phyloP scores from a whole-genome alignment of 2,797 vertebrate species.

The Columba guinea region DNA sequence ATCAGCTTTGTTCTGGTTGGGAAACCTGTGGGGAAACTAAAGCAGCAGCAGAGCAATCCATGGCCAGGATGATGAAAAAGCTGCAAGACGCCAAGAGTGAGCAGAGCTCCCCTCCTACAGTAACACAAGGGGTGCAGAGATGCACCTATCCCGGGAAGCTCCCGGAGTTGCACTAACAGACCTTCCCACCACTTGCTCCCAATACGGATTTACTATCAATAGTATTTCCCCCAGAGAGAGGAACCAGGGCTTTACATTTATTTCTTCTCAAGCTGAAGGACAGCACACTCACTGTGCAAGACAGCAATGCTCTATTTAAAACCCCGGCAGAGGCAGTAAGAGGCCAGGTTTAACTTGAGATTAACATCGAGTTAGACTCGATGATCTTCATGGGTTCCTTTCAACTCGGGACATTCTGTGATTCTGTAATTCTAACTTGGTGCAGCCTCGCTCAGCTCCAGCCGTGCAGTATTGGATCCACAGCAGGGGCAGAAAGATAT shows the following conservation, averaged over 20 bases:
- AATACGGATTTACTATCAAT: accelerated
- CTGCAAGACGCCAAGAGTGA: neutral
- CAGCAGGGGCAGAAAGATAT: accelerated
- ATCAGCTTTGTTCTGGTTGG: accelerated
- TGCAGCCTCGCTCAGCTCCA: neutral
- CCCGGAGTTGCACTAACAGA: neutral
- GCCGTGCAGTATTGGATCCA: accelerated
- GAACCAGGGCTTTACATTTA: neutral
- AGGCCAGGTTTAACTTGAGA: neutral
- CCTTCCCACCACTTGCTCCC: neutral
- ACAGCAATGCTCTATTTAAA: neutral
- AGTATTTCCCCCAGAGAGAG: neutral
- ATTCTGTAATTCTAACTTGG: no score
- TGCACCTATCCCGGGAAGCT: neutral
- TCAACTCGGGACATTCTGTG: no score
- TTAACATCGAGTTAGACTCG: no score
- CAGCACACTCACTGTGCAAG: neutral
- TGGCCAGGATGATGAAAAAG: accelerated
- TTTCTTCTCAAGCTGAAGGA: neutral
- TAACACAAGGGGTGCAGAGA: accelerated
- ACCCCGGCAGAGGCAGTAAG: neutral
- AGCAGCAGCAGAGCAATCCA: neutral
- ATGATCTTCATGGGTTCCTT: no score
- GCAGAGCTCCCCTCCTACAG: neutral
- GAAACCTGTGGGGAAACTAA: neutral